Conservation (phyloP, 2,888 invertebrate species). For the Idaea biselata region DNA sequence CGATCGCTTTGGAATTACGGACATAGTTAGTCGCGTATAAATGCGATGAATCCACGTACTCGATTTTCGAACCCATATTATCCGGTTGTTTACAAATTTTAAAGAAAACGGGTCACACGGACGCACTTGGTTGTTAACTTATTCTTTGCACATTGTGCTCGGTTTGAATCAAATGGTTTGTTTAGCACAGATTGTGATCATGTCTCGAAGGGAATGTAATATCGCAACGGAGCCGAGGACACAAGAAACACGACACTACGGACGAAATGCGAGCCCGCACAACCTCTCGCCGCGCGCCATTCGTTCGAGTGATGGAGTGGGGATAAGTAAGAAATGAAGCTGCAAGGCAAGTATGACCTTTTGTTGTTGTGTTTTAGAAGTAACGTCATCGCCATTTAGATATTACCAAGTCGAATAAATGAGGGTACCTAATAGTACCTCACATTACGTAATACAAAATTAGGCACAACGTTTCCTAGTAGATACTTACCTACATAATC, state of each 20-base stretch:
- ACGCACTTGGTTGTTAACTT: constrained; percentile 38
- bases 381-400: neutral
- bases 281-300: constrained; percentile 70
- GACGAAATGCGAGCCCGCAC: constrained; percentile 49
- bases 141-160: constrained; percentile 51
- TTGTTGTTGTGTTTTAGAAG: constrained; percentile 20
- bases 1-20: constrained; percentile 95
- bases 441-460: too few relatives aligned
- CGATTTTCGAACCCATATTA: constrained; percentile 93
- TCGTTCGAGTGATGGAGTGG: constrained; percentile 59
- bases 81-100: constrained; percentile 53
- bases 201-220: constrained; percentile 52
- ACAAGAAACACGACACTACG: constrained; percentile 62
- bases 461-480: too few relatives aligned
- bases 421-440: neutral
- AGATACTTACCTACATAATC: too few relatives aligned
- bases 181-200: constrained; percentile 50
- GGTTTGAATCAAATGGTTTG: constrained; percentile 25
- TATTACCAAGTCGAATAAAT: neutral
- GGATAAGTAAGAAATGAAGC: constrained; percentile 62
- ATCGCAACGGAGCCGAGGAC: constrained; percentile 49
- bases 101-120: constrained; percentile 34
- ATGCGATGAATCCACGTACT: constrained; percentile 94
- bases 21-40: constrained; percentile 95
- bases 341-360: constrained; percentile 56